These are phyloP conservation scores for Syngnathus acus DNA, from an alignment of 2,797 vertebrate genomes.

Conservation along the genomic window DNA sequence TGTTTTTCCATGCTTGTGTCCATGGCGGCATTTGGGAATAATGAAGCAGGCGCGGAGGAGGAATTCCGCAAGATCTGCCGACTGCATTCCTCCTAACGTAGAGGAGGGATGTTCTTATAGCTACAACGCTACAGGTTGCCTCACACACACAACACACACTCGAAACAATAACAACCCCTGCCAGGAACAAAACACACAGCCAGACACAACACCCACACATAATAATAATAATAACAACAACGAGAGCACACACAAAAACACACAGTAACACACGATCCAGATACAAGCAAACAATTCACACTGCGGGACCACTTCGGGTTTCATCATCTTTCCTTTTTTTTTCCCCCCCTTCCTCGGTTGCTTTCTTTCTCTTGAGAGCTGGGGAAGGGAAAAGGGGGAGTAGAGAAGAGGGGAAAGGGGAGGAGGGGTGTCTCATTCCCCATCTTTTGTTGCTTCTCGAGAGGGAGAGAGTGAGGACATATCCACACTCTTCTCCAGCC, in stretches of 20 bases:
- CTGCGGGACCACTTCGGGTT: slow-evolving; percentile 69
- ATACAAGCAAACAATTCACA: slow-evolving; percentile 42
- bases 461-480: slow-evolving; percentile 65
- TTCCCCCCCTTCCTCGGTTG: slow-evolving; percentile 25
- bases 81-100: slow-evolving; percentile 53
- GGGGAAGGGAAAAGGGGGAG: slow-evolving; percentile 10
- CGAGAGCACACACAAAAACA: slow-evolving; percentile 3
- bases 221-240: slow-evolving; percentile 30
- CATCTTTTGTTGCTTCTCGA: slow-evolving; percentile 65
- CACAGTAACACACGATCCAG: slow-evolving; percentile 15
- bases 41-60: slow-evolving; percentile 31
- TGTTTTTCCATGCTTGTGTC: slow-evolving; percentile 13
- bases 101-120: slow-evolving; percentile 32
- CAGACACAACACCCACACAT: slow-evolving; percentile 24
- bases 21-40: slow-evolving; percentile 37
- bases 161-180: slow-evolving; percentile 58
- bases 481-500: slow-evolving; percentile 70
- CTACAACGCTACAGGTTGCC: slow-evolving; percentile 51
- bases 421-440: slow-evolving; percentile 62
- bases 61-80: slow-evolving; percentile 54
- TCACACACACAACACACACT: slow-evolving; percentile 32
- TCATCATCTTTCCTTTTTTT: slow-evolving; percentile 53
- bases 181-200: slow-evolving; percentile 42
- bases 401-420: slow-evolving; percentile 3
- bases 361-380: slow-evolving; percentile 61